Evolutionary conservation across 2,113 vertebrate species (phyloP).

Genomic region (Rhinogobius similis): DNA sequence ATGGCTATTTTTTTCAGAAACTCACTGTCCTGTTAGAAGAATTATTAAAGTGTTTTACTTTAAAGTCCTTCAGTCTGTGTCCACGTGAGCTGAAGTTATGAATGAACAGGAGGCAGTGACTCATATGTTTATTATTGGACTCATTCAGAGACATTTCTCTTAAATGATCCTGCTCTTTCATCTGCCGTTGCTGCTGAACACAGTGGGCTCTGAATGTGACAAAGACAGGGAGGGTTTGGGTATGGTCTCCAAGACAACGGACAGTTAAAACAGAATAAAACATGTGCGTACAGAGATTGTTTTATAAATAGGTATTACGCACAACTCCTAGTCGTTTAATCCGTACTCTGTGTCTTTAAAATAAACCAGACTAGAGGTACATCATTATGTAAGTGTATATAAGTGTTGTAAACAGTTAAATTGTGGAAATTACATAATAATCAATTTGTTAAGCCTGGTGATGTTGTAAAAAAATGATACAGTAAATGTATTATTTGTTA

Average conservation of each 20-base stretch:
- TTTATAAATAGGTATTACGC: neutral
- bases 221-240: neutral
- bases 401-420: too few relatives aligned
- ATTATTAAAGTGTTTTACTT: neutral
- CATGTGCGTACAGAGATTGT: neutral
- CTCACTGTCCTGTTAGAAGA: neutral
- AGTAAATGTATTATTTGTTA: too few relatives aligned
- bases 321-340: too few relatives aligned
- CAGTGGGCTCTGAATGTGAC: neutral
- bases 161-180: neutral
- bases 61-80: neutral
- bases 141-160: neutral
- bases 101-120: neutral
- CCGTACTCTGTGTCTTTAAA: neutral
- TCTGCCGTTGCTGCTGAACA: neutral
- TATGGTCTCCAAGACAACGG: neutral
- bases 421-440: too few relatives aligned
- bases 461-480: too few relatives aligned
- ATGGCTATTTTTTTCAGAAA: neutral
- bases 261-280: neutral
- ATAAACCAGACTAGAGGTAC: neutral
- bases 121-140: neutral
- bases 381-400: too few relatives aligned
- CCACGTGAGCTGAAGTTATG: neutral
- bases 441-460: too few relatives aligned